Evolutionary conservation across 1,140 invertebrate genomes (phyloP).

Genomic region (Agrilus planipennis): DNA sequence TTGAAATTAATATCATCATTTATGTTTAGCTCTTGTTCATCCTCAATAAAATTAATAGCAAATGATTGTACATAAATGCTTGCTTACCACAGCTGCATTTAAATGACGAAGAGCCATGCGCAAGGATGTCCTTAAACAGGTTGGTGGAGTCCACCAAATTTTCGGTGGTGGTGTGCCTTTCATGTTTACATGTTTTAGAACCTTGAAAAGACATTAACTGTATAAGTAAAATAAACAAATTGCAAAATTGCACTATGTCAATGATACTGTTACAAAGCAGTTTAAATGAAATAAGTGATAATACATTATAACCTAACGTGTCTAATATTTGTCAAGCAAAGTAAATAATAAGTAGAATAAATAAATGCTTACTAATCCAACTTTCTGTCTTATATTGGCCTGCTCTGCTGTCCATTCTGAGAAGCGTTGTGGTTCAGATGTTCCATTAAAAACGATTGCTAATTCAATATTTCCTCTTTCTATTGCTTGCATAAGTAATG

Average conservation of each 20-base stretch:
- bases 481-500: conserved; percentile 54
- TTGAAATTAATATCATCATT: too few relatives aligned
- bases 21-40: too few relatives aligned
- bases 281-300: too few relatives aligned
- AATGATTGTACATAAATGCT: background rate
- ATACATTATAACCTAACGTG: too few relatives aligned
- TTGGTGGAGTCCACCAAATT: conserved; percentile 85
- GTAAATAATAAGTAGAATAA: too few relatives aligned
- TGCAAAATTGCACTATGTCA: background rate
- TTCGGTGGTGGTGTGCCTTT: conserved; percentile 85
- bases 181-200: conserved; percentile 68
- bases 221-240: conserved; percentile 2
- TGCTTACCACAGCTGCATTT: conserved; percentile 64
- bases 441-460: conserved; percentile 70
- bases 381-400: conserved; percentile 38
- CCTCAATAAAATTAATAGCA: background rate
- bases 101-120: conserved; percentile 74
- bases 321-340: too few relatives aligned
- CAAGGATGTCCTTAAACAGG: conserved; percentile 65
- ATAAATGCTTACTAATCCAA: conserved; percentile 33
- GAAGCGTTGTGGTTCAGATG: conserved; percentile 52
- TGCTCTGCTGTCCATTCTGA: conserved; percentile 45
- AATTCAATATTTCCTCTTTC: conserved; percentile 60
- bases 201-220: conserved; percentile 1
- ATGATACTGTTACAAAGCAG: too few relatives aligned